These are phyloP conservation scores for Garra rufa DNA, from an alignment of 2,113 vertebrate genomes.

Conservation along the genomic window DNA sequence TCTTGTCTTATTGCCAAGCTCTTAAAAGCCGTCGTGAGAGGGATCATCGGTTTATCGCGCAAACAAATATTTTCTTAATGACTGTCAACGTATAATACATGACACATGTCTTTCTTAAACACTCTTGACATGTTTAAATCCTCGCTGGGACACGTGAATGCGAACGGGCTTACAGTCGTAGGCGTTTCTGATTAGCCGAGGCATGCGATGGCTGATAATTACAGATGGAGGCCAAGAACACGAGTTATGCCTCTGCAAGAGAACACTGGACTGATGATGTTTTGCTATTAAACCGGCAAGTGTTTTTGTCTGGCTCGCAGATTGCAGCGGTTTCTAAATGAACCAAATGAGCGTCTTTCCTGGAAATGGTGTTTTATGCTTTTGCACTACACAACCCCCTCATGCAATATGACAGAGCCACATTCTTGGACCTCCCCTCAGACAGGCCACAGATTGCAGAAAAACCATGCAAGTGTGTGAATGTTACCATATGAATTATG, in stretches of 20 bases:
- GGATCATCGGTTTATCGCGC: neutral
- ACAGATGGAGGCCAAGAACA: conserved; percentile 16
- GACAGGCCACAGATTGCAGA: conserved; percentile 18
- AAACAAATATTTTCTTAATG: conserved; percentile 34
- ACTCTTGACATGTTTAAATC: conserved; percentile 35
- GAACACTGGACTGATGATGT: conserved; percentile 9
- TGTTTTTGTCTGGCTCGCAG: conserved; percentile 8
- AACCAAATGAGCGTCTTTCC: conserved; percentile 20
- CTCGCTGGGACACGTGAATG: neutral
- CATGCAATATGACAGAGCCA: conserved; percentile 13
- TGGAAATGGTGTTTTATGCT: conserved; percentile 22
- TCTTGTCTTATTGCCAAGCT: conserved; percentile 29
- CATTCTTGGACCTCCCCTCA: neutral
- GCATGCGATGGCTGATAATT: conserved; percentile 28
- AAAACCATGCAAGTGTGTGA: conserved; percentile 9
- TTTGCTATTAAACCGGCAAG: conserved; percentile 32
- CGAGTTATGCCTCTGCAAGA: neutral
- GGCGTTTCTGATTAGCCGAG: conserved; percentile 23
- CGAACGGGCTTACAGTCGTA: conserved; percentile 5
- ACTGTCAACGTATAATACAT: neutral
- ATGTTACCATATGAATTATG: conserved; percentile 25
- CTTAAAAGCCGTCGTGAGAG: conserved; percentile 4
- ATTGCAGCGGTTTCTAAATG: conserved; percentile 27
- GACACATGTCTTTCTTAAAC: conserved; percentile 8
- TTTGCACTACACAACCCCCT: conserved; percentile 2